phyloP scores from a whole-genome alignment of 2,113 vertebrate genomes.

The Petromus typicus region DNA sequence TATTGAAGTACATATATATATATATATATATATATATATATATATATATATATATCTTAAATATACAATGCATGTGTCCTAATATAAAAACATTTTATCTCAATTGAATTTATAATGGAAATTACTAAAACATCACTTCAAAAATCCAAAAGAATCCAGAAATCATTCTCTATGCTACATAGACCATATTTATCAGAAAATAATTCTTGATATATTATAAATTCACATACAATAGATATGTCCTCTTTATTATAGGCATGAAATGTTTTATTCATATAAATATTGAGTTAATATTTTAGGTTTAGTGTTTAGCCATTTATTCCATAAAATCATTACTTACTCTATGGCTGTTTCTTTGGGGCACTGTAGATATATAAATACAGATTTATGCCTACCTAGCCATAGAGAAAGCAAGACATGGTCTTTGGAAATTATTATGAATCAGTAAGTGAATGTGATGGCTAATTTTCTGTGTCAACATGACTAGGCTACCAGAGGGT shows the following conservation, averaged over 20 bases:
- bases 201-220: neutral
- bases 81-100: neutral
- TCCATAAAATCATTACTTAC: neutral
- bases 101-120: constrained; percentile 19
- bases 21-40: no score
- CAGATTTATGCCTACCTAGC: neutral
- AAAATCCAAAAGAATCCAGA: neutral
- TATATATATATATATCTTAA: neutral
- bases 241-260: neutral
- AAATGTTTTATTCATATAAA: neutral
- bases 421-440: neutral
- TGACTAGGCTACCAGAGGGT: neutral
- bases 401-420: neutral
- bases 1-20: neutral
- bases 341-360: neutral
- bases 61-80: neutral
- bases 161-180: neutral
- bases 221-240: neutral
- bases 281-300: neutral
- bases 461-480: neutral
- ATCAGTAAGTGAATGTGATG: neutral
- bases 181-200: neutral
- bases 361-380: neutral
- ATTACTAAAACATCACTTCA: neutral
- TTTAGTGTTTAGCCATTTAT: neutral